A percentile compares a stretch with the other conserved stretches of the same genome.
phyloP scores from a whole-genome alignment of 2,113 vertebrate genomes.

The Diadophis punctatus region DNA sequence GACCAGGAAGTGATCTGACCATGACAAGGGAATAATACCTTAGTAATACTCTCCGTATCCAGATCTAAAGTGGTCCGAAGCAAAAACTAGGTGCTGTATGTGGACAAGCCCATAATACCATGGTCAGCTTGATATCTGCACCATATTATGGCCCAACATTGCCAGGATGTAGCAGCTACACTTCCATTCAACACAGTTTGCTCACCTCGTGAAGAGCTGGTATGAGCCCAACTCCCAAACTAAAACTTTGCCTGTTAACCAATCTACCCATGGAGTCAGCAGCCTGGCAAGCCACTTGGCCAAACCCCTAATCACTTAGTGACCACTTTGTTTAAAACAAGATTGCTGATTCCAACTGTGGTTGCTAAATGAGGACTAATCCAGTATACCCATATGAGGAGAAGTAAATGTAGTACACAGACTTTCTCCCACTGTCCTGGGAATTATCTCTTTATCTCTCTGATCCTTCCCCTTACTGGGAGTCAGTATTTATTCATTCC shows the following conservation, averaged over 20 bases:
- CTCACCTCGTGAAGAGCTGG: neutral
- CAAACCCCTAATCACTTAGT: neutral
- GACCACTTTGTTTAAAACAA: neutral
- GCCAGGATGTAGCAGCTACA: neutral
- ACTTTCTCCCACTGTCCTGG: neutral
- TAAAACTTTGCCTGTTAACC: neutral
- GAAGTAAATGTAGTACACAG: neutral
- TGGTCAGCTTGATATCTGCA: neutral
- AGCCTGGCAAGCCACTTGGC: neutral
- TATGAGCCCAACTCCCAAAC: neutral
- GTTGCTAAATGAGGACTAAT: neutral
- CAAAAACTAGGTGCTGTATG: neutral
- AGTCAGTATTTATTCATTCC: neutral
- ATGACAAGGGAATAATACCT: neutral
- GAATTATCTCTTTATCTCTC: neutral
- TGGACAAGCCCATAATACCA: neutral
- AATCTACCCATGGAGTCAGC: neutral
- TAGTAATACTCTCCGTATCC: neutral
- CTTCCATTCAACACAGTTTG: neutral
- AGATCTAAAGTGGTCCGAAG: neutral
- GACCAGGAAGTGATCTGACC: neutral
- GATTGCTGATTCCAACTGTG: neutral
- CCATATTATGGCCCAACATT: neutral
- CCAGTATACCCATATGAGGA: neutral
- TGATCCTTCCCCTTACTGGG: neutral